Evolutionary conservation across 2,888 invertebrate species (phyloP), one percentile per base, ranked within the genome.

Genomic region (Papilio protenor): DNA sequence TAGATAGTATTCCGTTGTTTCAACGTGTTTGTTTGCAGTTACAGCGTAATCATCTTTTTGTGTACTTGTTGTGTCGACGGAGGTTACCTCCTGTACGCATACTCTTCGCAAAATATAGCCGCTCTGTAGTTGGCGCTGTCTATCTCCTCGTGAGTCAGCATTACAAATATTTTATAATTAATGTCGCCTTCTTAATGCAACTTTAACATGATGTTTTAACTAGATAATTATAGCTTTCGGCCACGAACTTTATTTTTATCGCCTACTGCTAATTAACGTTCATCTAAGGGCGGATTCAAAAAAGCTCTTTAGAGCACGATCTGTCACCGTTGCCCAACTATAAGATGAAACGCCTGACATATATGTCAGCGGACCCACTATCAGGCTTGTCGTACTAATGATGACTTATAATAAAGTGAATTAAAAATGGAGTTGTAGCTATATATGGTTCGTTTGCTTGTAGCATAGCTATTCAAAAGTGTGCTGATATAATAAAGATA

Each of bases 141-240:
- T 89, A 89, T 90, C 90, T 88, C 91, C 90, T 87, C 84, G 88
- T 92, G 92, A 91, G 84, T 92, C 90, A 91, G 86, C 85, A 85
- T 83, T 85, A 84, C 82, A 83, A 86, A 87, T 84, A 86, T 87
- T 85, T 85, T 84, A 23, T 84, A 85, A 82, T 83, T 79, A 76
- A 72, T 47, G 69, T 61, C 75, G 77, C 77, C 61, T 75, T 71
- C 76, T 69, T 73, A 73, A 74, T 75, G 59, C 45, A 66, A 71
- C 52, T 78, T 78, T 23, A 72, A 45, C 59, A 59, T 33, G 72
- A 72, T 55, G 18, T 40, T 76, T 76, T 77, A 77, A 74, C 59
- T 55, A 66, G 69, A 73, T 77, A 78, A 78, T 80, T 75, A 74
- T 64, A 76, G 76, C 69, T 49, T 78, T 73, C 52, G 70, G 57